These are phyloP conservation scores for Hylomyscus alleni DNA, from an alignment of 2,797 vertebrate species.

Conservation along the genomic window DNA sequence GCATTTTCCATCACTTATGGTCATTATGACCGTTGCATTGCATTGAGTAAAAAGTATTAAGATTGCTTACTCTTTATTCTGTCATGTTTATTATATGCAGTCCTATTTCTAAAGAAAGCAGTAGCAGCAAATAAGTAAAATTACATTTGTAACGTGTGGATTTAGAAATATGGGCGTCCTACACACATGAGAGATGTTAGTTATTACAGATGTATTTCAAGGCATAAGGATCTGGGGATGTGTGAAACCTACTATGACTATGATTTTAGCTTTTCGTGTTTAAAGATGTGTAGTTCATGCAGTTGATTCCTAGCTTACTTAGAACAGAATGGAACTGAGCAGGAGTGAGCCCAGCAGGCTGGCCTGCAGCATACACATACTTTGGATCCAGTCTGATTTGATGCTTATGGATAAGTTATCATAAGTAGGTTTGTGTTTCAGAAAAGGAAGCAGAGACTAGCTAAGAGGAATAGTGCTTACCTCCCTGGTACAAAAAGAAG, in stretches of 20 bases:
- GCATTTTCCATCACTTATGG: slow-evolving; percentile 10
- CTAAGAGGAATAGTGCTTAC: background rate
- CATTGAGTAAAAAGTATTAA: slow-evolving; percentile 33
- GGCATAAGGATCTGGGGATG: slow-evolving; percentile 29
- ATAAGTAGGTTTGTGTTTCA: slow-evolving; percentile 37
- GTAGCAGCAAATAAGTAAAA: slow-evolving; percentile 56
- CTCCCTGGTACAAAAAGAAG: background rate
- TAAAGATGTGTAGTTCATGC: slow-evolving; percentile 29
- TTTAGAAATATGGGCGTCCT: slow-evolving; percentile 39
- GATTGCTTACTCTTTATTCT: background rate
- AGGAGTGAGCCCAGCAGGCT: background rate
- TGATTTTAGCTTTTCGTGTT: slow-evolving; percentile 59
- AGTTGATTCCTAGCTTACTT: slow-evolving; percentile 49
- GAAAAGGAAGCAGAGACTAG: background rate
- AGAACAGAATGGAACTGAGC: background rate
- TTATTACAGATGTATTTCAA: slow-evolving; percentile 35
- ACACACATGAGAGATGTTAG: background rate
- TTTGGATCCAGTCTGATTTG: background rate
- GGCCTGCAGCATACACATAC: background rate
- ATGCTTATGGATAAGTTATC: slow-evolving; percentile 15
- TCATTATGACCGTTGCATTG: background rate
- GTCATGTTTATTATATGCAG: slow-evolving; percentile 46
- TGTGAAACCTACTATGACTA: slow-evolving; percentile 44
- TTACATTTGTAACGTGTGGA: slow-evolving; percentile 24
- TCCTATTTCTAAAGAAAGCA: slow-evolving; percentile 58